Conservation (phyloP, 1,140 invertebrate genomes). For the Thereuonema tuberculata region DNA sequence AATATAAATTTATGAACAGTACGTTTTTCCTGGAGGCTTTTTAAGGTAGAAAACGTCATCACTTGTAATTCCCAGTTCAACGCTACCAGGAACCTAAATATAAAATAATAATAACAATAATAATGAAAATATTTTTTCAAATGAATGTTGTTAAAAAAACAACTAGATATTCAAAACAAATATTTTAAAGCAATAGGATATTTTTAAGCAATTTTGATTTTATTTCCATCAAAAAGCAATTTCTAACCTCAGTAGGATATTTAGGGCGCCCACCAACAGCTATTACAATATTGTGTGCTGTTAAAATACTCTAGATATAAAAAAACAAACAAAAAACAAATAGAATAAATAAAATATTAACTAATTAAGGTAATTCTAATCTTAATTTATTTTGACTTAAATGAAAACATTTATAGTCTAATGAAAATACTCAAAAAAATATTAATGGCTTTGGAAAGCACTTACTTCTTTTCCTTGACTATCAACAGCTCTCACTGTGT, state of each 20-base stretch:
- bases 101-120: background rate
- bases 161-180: background rate
- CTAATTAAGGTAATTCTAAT: too few species aligned
- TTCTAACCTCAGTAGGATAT: constrained; percentile 44
- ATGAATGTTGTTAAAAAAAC: background rate
- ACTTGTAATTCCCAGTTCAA: constrained; percentile 82
- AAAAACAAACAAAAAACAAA: constrained; percentile 6
- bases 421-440: background rate
- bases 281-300: constrained; percentile 69
- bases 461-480: constrained; percentile 17
- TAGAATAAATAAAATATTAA: background rate
- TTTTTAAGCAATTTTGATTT: background rate
- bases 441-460: constrained; percentile 10
- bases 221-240: background rate
- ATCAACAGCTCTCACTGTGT: constrained; percentile 46
- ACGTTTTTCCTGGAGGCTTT: constrained; percentile 78
- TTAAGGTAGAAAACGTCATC: constrained; percentile 92
- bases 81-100: constrained; percentile 55
- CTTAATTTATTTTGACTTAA: background rate
- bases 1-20: background rate
- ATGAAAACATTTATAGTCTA: background rate
- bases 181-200: too few species aligned
- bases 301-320: constrained; percentile 49
- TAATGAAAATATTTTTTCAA: background rate
- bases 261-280: constrained; percentile 81